Evolutionary conservation across 1,140 invertebrate species (phyloP).

Genomic region (Archivesica marissinica): DNA sequence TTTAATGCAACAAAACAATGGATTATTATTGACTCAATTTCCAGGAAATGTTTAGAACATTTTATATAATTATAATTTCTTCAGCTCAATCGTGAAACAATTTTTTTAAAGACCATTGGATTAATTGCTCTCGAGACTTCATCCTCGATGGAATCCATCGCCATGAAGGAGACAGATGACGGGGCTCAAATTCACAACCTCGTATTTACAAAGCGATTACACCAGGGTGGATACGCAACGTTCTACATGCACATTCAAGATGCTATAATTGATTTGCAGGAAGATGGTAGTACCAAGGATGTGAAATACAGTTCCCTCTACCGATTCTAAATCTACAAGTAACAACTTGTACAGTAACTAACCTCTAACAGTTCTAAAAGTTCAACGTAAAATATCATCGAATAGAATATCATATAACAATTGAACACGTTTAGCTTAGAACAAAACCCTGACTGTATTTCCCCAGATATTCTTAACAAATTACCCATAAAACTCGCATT

Average conservation of each 20-base stretch:
- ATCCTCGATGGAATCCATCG: no score
- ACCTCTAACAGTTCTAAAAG: not conserved
- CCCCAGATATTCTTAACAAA: not conserved
- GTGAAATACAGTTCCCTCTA: not conserved
- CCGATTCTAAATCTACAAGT: not conserved
- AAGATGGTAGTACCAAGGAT: not conserved
- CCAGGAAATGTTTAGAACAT: no score
- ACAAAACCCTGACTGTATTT: not conserved
- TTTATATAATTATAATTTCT: no score
- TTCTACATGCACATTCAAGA: not conserved
- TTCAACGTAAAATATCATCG: not conserved
- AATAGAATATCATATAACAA: constrained; percentile 1
- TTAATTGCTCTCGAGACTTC: no score
- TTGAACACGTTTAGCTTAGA: constrained; percentile 1
- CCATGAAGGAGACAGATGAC: no score
- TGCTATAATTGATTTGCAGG: not conserved
- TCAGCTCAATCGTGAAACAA: no score
- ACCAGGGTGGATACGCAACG: not conserved
- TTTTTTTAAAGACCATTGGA: no score
- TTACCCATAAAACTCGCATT: not conserved
- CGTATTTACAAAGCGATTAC: not conserved
- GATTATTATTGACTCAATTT: no score
- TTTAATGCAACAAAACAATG: no score
- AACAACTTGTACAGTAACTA: not conserved
- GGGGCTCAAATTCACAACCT: no score